Evolutionary conservation across 2,113 vertebrate species (phyloP).

Genomic region (Podarcis muralis): DNA sequence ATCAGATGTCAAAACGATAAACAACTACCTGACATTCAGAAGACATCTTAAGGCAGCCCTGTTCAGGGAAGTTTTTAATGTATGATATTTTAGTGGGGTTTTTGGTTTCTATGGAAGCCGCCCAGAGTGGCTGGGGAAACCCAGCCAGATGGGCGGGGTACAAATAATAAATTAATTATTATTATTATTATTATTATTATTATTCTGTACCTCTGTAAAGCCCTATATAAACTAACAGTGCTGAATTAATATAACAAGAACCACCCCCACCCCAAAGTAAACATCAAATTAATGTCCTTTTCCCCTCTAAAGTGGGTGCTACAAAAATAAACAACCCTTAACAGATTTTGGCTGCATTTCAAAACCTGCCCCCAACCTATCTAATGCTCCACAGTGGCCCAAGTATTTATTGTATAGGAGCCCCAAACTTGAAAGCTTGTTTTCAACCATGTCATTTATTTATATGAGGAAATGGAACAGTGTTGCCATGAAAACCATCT

Average conservation of each 20-base stretch:
- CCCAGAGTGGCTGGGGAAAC: too few relatives aligned
- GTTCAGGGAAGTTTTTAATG: too few relatives aligned
- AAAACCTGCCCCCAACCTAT: background rate
- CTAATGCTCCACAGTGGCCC: background rate
- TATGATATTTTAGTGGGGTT: too few relatives aligned
- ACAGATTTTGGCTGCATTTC: background rate
- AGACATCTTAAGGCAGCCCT: too few relatives aligned
- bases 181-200: too few relatives aligned
- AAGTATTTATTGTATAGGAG: background rate
- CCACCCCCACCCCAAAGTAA: background rate
- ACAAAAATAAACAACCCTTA: background rate
- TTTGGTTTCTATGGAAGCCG: too few relatives aligned
- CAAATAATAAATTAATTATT: too few relatives aligned
- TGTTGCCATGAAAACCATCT: slow-evolving; percentile 59
- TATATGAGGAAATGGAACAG: fast-evolving
- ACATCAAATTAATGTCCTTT: background rate
- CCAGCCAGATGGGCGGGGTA: too few relatives aligned
- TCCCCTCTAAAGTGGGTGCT: background rate
- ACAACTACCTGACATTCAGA: too few relatives aligned
- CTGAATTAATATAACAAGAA: background rate
- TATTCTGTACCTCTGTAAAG: background rate
- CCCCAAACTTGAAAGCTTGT: background rate
- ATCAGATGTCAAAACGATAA: too few relatives aligned
- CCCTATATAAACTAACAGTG: background rate
- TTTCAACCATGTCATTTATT: background rate